These are phyloP conservation scores for Antheraea pernyi DNA, from an alignment of 1,140 invertebrate genomes.

Conservation along the genomic window DNA sequence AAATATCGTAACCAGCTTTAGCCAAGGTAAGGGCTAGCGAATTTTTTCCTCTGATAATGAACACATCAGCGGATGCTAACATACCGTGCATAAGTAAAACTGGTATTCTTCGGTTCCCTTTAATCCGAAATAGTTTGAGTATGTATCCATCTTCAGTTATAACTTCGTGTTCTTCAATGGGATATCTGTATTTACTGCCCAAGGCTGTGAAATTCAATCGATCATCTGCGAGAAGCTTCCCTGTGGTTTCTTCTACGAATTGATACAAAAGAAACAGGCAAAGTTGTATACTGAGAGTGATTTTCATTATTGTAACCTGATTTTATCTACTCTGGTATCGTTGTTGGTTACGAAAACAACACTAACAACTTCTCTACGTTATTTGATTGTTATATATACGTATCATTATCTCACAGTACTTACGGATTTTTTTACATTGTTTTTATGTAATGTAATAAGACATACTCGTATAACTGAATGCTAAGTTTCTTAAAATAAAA, in stretches of 20 bases:
- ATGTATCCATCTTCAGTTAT: conserved; percentile 36
- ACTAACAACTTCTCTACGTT: neutral
- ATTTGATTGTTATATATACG: neutral
- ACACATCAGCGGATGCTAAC: conserved; percentile 30
- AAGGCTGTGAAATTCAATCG: conserved; percentile 23
- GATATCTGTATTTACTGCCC: conserved; percentile 29
- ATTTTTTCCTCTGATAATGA: conserved; percentile 28
- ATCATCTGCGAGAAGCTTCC: conserved; percentile 8
- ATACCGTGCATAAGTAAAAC: conserved; percentile 35
- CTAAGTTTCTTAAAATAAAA: no score
- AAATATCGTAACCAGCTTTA: conserved; percentile 24
- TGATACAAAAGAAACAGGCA: neutral
- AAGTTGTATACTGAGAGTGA: neutral
- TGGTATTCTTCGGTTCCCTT: conserved; percentile 19
- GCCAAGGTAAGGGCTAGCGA: conserved; percentile 25
- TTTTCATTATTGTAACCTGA: neutral
- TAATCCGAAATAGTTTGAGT: conserved; percentile 27
- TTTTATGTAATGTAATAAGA: no score
- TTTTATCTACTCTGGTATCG: neutral
- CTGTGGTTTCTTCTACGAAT: neutral
- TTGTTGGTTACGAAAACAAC: neutral
- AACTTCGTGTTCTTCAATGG: conserved; percentile 23
- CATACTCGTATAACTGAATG: no score
- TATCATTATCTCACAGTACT: no score
- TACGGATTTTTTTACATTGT: no score